Conservation (phyloP, 2,113 vertebrate genomes). For the Pelecanoides urinatrix region DNA sequence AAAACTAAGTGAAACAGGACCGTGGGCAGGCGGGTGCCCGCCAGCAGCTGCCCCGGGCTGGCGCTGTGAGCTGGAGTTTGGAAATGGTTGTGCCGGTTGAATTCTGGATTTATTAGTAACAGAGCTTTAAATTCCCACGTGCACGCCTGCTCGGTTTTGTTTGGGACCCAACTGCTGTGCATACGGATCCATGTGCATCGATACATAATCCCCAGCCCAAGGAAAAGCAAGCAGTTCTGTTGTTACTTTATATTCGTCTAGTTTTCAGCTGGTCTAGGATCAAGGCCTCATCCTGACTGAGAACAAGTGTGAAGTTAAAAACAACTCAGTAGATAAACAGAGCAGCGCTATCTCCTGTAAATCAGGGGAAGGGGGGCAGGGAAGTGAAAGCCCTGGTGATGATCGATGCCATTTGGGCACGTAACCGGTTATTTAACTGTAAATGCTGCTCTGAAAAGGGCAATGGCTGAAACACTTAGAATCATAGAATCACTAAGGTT, state of each 20-base stretch:
- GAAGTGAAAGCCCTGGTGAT: neutral
- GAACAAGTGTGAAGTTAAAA: neutral
- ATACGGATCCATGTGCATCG: accelerated
- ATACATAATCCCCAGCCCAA: neutral
- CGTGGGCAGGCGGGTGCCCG: neutral
- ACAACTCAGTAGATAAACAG: neutral
- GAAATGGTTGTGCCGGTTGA: neutral
- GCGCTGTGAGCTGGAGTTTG: neutral
- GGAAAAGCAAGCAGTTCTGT: neutral
- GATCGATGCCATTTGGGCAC: accelerated
- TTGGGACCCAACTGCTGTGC: neutral
- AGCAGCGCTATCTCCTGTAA: neutral
- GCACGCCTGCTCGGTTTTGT: accelerated
- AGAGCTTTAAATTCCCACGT: accelerated
- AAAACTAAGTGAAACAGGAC: neutral
- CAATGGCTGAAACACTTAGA: neutral
- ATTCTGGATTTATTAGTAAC: neutral
- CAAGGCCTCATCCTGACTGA: neutral
- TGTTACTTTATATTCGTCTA: neutral
- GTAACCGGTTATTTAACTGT: neutral
- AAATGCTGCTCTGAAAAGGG: neutral
- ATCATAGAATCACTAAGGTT: too few relatives aligned
- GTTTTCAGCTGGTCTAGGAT: neutral
- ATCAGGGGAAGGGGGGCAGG: neutral
- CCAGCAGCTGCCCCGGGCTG: neutral